Evolutionary conservation across 1,140 invertebrate species (phyloP), one percentile per base, ranked within the genome.

Genomic region (Archivesica marissinica): DNA sequence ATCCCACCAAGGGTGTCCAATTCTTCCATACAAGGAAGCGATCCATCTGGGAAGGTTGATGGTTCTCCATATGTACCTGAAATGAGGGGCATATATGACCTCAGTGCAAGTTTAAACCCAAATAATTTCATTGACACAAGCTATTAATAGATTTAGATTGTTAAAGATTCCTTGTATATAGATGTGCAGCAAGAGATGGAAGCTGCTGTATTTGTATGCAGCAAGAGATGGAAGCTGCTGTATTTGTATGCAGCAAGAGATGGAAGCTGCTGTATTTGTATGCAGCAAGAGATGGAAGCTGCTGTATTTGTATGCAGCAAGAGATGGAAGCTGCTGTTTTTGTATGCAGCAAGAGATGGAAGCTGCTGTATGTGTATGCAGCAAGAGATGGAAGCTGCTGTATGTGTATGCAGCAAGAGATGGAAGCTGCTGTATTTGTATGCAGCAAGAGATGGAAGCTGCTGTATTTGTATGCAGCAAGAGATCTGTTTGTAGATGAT

Each of bases 81-180:
- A n/a, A n/a, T n/a, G n/a, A n/a, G n/a, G n/a, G n/a, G n/a, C n/a
- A n/a, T n/a, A n/a, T n/a, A n/a, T n/a, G n/a, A n/a, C n/a, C n/a
- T n/a, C n/a, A n/a, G n/a, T n/a, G n/a, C n/a, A n/a, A n/a, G n/a
- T n/a, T n/a, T n/a, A n/a, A n/a, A n/a, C n/a, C n/a, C n/a, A n/a
- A n/a, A n/a, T n/a, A n/a, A n/a, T n/a, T n/a, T n/a, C n/a, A n/a
- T n/a, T n/a, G n/a, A n/a, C n/a, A n/a, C n/a, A n/a, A n/a, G 4
- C 20, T 64, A 20, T 64, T 64, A 35, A 35, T 64, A 15, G 11
- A 35, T 64, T 64, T 35, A 64, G 13, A 35, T 64, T 64, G 33
- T 35, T 35, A 33, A 64, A 64, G n/a, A 64, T 64, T 30, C 59
- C 59, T 64, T 64, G 59, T 64, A 64, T 33, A 64, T 64, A 64